Evolutionary conservation across 1,140 invertebrate genomes (phyloP).

Genomic region (Bombus ignitus): DNA sequence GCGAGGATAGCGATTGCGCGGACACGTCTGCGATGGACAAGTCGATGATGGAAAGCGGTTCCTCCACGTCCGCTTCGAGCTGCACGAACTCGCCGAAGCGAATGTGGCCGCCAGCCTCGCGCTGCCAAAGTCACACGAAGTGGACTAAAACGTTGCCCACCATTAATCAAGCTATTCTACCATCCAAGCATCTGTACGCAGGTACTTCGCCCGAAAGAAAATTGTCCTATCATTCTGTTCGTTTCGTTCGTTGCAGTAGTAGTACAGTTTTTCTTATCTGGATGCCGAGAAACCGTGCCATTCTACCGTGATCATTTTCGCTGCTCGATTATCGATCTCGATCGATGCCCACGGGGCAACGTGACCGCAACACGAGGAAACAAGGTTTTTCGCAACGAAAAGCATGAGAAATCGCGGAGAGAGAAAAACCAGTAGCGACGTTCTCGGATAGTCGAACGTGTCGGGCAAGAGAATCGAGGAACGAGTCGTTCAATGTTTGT

Average conservation of each 20-base stretch:
- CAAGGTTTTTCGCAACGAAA: not conserved
- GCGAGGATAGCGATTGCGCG: conserved; percentile 78
- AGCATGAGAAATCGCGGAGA: not conserved
- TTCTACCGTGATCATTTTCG: not conserved
- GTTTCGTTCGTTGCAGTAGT: conserved; percentile 18
- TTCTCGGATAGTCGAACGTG: not conserved
- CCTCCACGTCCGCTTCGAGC: conserved; percentile 86
- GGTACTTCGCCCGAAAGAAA: conserved; percentile 64
- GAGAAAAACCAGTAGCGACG: no score
- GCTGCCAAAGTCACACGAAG: conserved; percentile 77
- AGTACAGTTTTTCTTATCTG: not conserved
- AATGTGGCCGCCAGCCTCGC: conserved; percentile 83
- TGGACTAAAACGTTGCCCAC: conserved; percentile 80
- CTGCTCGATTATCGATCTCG: conserved; percentile 21
- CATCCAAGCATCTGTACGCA: conserved; percentile 78
- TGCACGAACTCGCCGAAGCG: conserved; percentile 87
- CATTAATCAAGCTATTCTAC: conserved; percentile 76
- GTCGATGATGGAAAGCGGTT: conserved; percentile 85
- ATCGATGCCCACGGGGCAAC: not conserved
- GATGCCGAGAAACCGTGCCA: not conserved
- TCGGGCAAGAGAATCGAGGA: not conserved
- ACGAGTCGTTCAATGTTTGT: not conserved
- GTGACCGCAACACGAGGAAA: not conserved
- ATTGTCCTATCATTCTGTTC: not conserved
- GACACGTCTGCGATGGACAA: conserved; percentile 80